Evolutionary conservation across 2,888 invertebrate genomes (phyloP).

Genomic region (Steromphala cineraria): DNA sequence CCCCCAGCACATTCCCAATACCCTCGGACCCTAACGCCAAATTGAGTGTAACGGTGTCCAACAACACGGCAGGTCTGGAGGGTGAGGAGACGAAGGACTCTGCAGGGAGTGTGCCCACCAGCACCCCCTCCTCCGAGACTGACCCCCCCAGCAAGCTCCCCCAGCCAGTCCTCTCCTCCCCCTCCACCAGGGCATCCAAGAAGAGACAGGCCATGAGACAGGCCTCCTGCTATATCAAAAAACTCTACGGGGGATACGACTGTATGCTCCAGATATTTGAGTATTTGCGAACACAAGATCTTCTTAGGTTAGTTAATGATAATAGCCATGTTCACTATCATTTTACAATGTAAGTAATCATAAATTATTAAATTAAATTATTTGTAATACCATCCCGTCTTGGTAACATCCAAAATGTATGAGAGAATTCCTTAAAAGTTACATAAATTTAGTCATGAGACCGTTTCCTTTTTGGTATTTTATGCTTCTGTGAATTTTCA

Average conservation of each 20-base stretch:
- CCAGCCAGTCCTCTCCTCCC: not conserved
- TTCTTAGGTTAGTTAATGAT: slow-evolving; percentile 53
- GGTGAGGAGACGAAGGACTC: not conserved
- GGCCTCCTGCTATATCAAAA: slow-evolving; percentile 51
- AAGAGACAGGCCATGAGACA: slow-evolving; percentile 16
- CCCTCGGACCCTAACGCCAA: slow-evolving; percentile 44
- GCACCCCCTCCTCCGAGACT: not conserved
- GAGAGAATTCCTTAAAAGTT: no score
- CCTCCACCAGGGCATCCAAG: not conserved
- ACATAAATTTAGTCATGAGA: no score
- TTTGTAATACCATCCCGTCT: no score
- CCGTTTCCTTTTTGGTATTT: no score
- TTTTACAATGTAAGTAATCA: not conserved
- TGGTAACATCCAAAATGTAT: no score
- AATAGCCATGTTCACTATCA: not conserved
- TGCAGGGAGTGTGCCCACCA: not conserved
- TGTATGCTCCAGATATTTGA: slow-evolving; percentile 63
- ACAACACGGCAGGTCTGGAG: slow-evolving; percentile 32
- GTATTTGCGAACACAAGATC: slow-evolving; percentile 56
- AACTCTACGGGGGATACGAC: slow-evolving; percentile 64
- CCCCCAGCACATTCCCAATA: slow-evolving; percentile 64
- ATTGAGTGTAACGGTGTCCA: slow-evolving; percentile 47
- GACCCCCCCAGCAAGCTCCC: not conserved
- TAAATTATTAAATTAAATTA: no score
- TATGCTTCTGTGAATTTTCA: no score